phyloP scores from a whole-genome alignment of 2,113 vertebrate species.

The Neodon shergylaensis region DNA sequence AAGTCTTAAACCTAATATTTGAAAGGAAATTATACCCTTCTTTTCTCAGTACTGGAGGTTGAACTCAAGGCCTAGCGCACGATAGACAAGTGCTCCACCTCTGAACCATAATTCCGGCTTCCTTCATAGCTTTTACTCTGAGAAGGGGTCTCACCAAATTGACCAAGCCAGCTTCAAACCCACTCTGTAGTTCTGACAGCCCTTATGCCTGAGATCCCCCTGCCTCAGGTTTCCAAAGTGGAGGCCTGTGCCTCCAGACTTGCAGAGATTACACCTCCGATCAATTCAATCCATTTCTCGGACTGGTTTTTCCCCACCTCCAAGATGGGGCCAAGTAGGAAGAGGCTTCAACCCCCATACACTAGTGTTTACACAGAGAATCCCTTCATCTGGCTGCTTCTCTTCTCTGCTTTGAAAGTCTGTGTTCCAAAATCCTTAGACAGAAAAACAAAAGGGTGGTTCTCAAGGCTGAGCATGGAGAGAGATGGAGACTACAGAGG shows the following conservation, averaged over 20 bases:
- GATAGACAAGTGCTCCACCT: not conserved
- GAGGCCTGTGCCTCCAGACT: no score
- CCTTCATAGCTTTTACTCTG: not conserved
- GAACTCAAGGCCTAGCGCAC: not conserved
- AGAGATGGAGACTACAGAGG: not conserved
- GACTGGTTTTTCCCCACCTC: not conserved
- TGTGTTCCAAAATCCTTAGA: conserved; percentile 42
- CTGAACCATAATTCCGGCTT: not conserved
- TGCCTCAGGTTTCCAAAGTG: not conserved
- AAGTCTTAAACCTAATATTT: conserved; percentile 13
- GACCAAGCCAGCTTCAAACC: not conserved
- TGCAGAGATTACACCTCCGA: not conserved
- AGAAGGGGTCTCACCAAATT: not conserved
- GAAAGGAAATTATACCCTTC: not conserved
- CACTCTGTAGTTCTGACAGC: not conserved
- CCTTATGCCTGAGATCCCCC: no score
- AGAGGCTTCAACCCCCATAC: not conserved
- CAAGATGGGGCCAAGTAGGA: not conserved
- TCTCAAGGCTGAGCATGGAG: not conserved
- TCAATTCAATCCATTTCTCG: not conserved
- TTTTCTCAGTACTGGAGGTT: not conserved
- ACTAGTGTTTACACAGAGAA: not conserved
- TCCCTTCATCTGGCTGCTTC: not conserved
- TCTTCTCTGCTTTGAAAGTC: conserved; percentile 12
- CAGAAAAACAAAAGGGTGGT: not conserved